Conservation (phyloP, 2,797 vertebrate genomes). For the Galagoides demidoff region DNA sequence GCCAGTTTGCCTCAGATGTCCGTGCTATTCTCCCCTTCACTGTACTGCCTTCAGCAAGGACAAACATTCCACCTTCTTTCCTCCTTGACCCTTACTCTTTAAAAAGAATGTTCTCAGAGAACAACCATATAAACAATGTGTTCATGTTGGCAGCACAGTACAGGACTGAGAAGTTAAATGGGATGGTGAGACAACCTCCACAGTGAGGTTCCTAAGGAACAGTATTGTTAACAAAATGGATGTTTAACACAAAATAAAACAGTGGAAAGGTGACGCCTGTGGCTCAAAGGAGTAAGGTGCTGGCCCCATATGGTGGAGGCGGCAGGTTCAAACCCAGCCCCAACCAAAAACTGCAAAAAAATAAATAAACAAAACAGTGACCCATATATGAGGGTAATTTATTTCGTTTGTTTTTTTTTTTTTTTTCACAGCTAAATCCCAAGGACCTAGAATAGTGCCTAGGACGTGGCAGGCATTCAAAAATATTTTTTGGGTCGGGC, state of each 20-base stretch:
- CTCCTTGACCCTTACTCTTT: background rate
- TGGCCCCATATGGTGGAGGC: too few relatives aligned
- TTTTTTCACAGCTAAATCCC: conserved; percentile 20
- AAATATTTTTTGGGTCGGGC: background rate
- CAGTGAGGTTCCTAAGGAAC: background rate
- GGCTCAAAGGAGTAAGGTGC: too few relatives aligned
- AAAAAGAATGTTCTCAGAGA: background rate
- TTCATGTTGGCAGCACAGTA: too few relatives aligned
- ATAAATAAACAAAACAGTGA: background rate
- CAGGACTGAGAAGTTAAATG: too few relatives aligned
- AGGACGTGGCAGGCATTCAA: background rate
- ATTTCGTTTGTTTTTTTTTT: background rate
- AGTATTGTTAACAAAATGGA: background rate
- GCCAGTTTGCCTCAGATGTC: background rate
- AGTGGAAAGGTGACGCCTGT: background rate
- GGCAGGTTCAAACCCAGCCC: too few relatives aligned
- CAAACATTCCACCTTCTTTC: background rate
- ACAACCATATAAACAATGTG: background rate
- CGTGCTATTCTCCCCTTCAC: background rate
- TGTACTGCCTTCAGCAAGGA: background rate
- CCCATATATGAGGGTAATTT: background rate
- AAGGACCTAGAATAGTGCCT: background rate
- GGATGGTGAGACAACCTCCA: background rate
- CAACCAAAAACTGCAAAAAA: too few relatives aligned
- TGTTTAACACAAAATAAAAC: conserved; percentile 13